Evolutionary conservation across 1,140 invertebrate species (phyloP), one percentile per base, ranked within the genome.

Genomic region (Neodiprion lecontei): DNA sequence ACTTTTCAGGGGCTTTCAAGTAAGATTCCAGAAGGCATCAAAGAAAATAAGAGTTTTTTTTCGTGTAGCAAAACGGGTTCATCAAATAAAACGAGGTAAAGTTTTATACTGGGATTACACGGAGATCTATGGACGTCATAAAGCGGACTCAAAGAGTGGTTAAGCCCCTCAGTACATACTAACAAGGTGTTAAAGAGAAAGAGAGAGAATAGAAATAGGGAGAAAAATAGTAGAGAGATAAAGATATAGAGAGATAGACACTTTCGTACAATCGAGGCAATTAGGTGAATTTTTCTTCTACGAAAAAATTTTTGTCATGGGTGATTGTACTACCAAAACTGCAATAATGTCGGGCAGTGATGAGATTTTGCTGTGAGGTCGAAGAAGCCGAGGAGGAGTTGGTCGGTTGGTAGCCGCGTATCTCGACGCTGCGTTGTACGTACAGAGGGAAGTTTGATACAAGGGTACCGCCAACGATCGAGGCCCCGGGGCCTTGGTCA

Each of bases 311-410:
- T 74, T 14, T n/a, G 10, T 14, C 14, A 49, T 69, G 76, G 69
- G 86, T 87, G 86, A 85, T 86, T 87, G 93, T 95, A 95, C 94
- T 96, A 95, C 94, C 95, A 94, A 95, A 95, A 94, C 94, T 95
- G 93, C 93, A 95, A 95, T 95, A 96, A 91, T 95, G 95, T 91
- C 95, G 92, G 90, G 94, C 93, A 90, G 84, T 88, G 86, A 82
- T 86, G 85, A 88, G 84, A 79, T 86, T 86, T 84, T 85, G 87
- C 84, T 87, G 86, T 82, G 86, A 85, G 81, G 84, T 85, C 84
- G 88, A 86, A 79, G 83, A 82, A 78, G 81, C 79, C 53, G 73
- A 49, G 73, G 73, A 70, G 80, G 82, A 82, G 80, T 84, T 82
- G 80, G 85, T 73, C 40, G 67, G 74, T 74, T 76, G 77, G 84